phyloP scores from a whole-genome alignment of 1,140 invertebrate species.

The Drosophila oshimai region DNA sequence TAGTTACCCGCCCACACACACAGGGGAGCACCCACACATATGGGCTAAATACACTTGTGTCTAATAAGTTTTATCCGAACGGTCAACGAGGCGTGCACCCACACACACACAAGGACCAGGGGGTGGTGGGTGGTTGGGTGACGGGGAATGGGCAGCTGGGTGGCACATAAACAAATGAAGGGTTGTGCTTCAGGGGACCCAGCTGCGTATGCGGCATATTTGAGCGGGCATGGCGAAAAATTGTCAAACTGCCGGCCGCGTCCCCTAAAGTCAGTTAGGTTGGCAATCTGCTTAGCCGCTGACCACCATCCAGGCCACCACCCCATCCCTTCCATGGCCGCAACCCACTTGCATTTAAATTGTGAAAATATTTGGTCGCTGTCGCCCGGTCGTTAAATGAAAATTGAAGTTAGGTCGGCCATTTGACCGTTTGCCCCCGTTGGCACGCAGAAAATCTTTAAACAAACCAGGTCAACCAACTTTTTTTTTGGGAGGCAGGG shows the following conservation, averaged over 20 bases:
- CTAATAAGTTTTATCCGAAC: slow-evolving; percentile 78
- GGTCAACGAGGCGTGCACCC: slow-evolving; percentile 58
- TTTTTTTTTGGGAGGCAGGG: background rate
- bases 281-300: slow-evolving; percentile 62
- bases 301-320: background rate
- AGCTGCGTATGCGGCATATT: slow-evolving; percentile 73
- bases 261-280: slow-evolving; percentile 65
- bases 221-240: slow-evolving; percentile 67
- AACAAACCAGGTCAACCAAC: slow-evolving; percentile 37
- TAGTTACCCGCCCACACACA: slow-evolving; percentile 37
- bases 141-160: background rate
- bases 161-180: slow-evolving; percentile 64
- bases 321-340: slow-evolving; percentile 7
- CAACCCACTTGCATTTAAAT: slow-evolving; percentile 67
- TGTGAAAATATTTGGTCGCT: slow-evolving; percentile 71
- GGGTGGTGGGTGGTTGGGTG: background rate
- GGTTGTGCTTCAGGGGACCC: slow-evolving; percentile 46
- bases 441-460: slow-evolving; percentile 25
- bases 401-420: slow-evolving; percentile 57
- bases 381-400: slow-evolving; percentile 40
- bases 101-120: slow-evolving; percentile 16
- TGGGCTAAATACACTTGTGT: slow-evolving; percentile 73
- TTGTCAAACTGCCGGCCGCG: slow-evolving; percentile 71
- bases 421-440: background rate
- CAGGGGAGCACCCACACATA: background rate